Evolutionary conservation across 2,888 invertebrate genomes (phyloP).

Genomic region (Crossocerus cetratus): DNA sequence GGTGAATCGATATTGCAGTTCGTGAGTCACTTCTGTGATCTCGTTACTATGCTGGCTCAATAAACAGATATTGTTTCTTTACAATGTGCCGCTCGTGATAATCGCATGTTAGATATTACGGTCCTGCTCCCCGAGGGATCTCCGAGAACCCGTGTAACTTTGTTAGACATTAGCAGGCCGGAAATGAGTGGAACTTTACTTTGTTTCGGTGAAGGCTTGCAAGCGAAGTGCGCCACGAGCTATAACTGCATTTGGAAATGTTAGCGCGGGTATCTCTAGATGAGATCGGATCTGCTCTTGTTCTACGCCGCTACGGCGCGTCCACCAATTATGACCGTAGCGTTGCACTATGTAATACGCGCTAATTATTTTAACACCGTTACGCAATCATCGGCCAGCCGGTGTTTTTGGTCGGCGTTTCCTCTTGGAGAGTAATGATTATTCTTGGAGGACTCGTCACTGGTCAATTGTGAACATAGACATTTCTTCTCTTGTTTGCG

Average conservation of each 20-base stretch:
- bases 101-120: too few relatives aligned
- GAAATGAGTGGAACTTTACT: too few relatives aligned
- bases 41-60: conserved; percentile 12
- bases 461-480: background rate
- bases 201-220: too few relatives aligned
- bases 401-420: conserved; percentile 50
- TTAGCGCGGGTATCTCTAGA: conserved; percentile 20
- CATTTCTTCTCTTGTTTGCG: background rate
- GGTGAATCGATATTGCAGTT: conserved; percentile 39
- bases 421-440: conserved; percentile 2
- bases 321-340: conserved; percentile 51
- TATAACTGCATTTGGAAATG: conserved; percentile 4
- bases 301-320: conserved; percentile 28
- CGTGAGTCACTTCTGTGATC: conserved; percentile 14
- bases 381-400: conserved; percentile 55
- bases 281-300: conserved; percentile 25
- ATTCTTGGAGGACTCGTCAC: conserved; percentile 9
- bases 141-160: background rate
- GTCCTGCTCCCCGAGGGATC: too few relatives aligned
- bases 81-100: too few relatives aligned
- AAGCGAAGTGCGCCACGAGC: background rate
- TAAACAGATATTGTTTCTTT: background rate
- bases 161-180: background rate
- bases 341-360: conserved; percentile 51
- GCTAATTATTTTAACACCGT: conserved; percentile 64